Evolutionary conservation across 2,888 invertebrate genomes (phyloP), one percentile per base, ranked within the genome.

Genomic region (Coelopa pilipes): DNA sequence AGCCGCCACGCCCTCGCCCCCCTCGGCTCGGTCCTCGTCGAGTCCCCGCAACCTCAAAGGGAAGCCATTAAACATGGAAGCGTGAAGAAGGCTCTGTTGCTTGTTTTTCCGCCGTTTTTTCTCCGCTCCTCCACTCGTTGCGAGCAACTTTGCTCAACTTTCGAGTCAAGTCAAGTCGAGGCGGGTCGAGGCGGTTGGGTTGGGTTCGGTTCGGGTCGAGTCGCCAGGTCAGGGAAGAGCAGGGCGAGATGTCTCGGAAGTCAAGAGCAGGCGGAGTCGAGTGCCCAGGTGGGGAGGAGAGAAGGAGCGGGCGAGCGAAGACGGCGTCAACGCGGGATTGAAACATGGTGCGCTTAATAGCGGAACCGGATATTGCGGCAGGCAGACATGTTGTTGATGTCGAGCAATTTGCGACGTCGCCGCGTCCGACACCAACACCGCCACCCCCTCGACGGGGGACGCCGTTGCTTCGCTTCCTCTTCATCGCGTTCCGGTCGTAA

Each of bases 61-160:
- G 62, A 70, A 70, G 34, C 70, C 62, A 70, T 70, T 69, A 69
- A 69, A 59, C 13, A 19, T 49, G 70, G 50, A 60, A 70, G 59
- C 59, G 60, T 47, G 60, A 60, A 70, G 50, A 60, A 59, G 57
- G 45, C 19, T 13, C 19, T 70, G 55, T 53, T 70, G 21, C 49
- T 70, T 17, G 19, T 45, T 34, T 34, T 34, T 34, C 34, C 34
- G 34, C 34, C 34, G 34, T 34, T 34, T 34, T 34, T 34, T 34
- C 34, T 34, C 34, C 34, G 34, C 34, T 2, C n/a, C n/a, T n/a
- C n/a, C 2, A 34, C 34, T 4, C 34, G 2, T 34, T 2, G 34
- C 34, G 34, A 34, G 34, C 34, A 34, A 34, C 11, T 57, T 34
- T 34, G 15, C 34, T 34, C 34, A 34, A 34, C 34, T 34, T 34